A percentile compares a stretch with the other conserved stretches of the same genome.
Conservation (phyloP, 2,888 invertebrate genomes). For the Cheilosia grossa region DNA sequence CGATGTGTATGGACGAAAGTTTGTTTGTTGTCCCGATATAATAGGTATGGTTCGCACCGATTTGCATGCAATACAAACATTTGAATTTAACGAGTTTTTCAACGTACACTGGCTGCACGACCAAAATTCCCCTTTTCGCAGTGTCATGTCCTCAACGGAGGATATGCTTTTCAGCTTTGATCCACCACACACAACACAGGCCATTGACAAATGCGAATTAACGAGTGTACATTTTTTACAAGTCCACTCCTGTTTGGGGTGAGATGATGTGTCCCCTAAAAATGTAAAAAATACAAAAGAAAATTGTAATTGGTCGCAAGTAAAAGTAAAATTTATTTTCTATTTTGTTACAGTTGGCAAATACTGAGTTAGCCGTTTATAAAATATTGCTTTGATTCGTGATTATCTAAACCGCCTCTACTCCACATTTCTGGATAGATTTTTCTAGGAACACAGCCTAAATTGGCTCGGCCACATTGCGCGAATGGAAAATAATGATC, state of each 20-base stretch:
- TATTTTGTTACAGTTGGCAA: no score
- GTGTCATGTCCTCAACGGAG: constrained; percentile 87
- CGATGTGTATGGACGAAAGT: constrained; percentile 78
- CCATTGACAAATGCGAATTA: constrained; percentile 88
- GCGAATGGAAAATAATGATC: no score
- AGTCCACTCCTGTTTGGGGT: constrained; percentile 87
- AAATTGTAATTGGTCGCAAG: background rate
- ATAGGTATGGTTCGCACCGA: constrained; percentile 84
- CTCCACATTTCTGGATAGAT: no score
- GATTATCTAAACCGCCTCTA: no score
- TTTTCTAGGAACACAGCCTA: no score
- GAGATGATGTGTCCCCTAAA: constrained; percentile 77
- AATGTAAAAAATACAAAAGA: constrained; percentile 16
- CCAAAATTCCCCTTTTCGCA: constrained; percentile 90
- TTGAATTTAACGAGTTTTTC: constrained; percentile 89
- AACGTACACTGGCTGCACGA: constrained; percentile 92
- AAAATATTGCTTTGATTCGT: no score
- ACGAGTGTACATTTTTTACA: constrained; percentile 94
- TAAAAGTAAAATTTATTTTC: background rate
- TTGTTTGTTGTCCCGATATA: constrained; percentile 78
- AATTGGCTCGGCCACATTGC: no score
- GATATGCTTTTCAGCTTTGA: constrained; percentile 89
- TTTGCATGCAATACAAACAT: constrained; percentile 90
- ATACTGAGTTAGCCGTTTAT: no score
- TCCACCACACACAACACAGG: constrained; percentile 95